Evolutionary conservation across 92 coral and sea anemone genomes (phyloP).

Genomic region (Bergia puertoricense): DNA sequence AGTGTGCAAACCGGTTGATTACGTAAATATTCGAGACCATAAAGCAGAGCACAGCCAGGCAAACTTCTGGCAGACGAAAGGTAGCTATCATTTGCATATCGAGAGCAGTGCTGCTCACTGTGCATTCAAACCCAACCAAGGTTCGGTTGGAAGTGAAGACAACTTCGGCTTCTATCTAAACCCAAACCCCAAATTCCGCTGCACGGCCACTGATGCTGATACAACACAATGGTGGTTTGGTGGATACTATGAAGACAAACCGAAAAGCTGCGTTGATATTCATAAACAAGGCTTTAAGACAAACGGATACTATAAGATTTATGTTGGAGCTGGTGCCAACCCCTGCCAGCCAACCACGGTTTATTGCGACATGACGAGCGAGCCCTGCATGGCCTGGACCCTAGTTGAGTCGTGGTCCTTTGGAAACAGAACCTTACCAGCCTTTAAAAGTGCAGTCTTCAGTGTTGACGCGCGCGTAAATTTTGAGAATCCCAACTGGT

Average conservation of each 20-base stretch:
- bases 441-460: neutral
- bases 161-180: slow-evolving; percentile 1
- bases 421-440: neutral
- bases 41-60: no score
- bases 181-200: neutral
- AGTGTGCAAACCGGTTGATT: no score
- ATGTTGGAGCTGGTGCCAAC: neutral
- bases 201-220: neutral
- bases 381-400: slow-evolving; percentile 1
- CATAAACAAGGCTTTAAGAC: neutral
- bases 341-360: slow-evolving; percentile 3
- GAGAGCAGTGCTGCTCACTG: neutral
- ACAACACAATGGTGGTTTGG: neutral
- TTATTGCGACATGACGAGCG: slow-evolving; percentile 1
- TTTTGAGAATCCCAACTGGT: slow-evolving; percentile 11
- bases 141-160: neutral
- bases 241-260: neutral
- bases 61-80: no score
- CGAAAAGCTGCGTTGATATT: neutral
- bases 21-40: no score
- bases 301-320: neutral
- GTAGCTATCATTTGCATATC: no score
- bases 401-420: slow-evolving; percentile 9
- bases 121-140: slow-evolving; percentile 1
- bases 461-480: slow-evolving; percentile 8